These are phyloP conservation scores for Plagiodera versicolora DNA, from an alignment of 2,888 invertebrate species.

Conservation along the genomic window DNA sequence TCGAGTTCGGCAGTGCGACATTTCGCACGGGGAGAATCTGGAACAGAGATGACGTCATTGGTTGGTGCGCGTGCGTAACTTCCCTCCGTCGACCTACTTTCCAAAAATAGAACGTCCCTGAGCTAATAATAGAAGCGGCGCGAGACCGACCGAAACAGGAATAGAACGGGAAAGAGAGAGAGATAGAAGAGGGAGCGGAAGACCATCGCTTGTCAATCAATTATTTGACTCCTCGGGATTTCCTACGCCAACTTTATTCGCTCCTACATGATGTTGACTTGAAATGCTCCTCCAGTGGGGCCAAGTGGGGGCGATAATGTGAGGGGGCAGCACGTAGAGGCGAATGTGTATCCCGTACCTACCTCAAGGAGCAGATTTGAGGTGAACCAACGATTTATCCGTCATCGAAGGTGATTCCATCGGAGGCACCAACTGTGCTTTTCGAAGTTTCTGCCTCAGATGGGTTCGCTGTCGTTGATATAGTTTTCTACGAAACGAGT, in stretches of 20 bases:
- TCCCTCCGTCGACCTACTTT: slow-evolving; percentile 52
- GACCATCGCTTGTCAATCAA: too few relatives aligned
- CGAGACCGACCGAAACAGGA: slow-evolving; percentile 41
- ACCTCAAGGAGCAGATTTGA: too few relatives aligned
- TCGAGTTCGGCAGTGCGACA: slow-evolving; percentile 35
- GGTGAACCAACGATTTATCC: too few relatives aligned
- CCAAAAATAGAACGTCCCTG: slow-evolving; percentile 57
- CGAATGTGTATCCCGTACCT: too few relatives aligned
- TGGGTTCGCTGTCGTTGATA: slow-evolving; percentile 48
- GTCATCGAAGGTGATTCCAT: slow-evolving; percentile 17
- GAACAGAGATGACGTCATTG: slow-evolving; percentile 56
- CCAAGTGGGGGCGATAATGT: too few relatives aligned
- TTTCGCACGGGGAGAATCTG: slow-evolving; percentile 37
- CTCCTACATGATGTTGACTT: too few relatives aligned
- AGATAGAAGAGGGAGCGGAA: slow-evolving; percentile 28
- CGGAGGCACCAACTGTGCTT: slow-evolving; percentile 46
- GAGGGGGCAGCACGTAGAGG: too few relatives aligned
- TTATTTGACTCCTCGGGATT: too few relatives aligned
- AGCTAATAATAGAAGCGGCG: slow-evolving; percentile 55
- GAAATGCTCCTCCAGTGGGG: too few relatives aligned
- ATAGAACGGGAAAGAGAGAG: slow-evolving; percentile 34
- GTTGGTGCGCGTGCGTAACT: slow-evolving; percentile 47
- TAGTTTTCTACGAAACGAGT: neutral
- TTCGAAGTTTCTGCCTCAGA: slow-evolving; percentile 54
- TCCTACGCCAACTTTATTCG: too few relatives aligned